These are phyloP conservation scores for Sylvia atricapilla DNA, from an alignment of 2,113 vertebrate species.

Conservation along the genomic window DNA sequence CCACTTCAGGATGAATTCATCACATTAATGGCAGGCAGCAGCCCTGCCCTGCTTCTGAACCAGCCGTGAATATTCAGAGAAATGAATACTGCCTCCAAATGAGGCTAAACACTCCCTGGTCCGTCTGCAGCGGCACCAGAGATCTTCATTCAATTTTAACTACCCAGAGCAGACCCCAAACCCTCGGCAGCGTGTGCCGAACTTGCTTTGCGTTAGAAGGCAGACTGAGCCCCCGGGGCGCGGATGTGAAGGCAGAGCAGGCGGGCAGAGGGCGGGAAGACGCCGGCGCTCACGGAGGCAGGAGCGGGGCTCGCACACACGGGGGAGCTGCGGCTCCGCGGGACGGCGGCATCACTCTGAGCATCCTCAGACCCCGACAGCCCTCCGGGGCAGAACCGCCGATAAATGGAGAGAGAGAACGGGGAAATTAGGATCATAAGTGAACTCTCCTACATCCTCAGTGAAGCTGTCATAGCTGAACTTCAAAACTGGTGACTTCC, in stretches of 20 bases:
- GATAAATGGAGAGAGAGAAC: background rate
- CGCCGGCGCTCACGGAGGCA: fast-evolving
- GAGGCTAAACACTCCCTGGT: background rate
- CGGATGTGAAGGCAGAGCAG: fast-evolving
- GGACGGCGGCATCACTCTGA: background rate
- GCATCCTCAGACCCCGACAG: fast-evolving
- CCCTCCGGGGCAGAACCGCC: fast-evolving
- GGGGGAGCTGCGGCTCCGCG: constrained; percentile 33
- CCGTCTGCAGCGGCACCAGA: background rate
- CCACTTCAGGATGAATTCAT: background rate
- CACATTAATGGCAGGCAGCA: background rate
- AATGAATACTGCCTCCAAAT: background rate
- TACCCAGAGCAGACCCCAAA: background rate
- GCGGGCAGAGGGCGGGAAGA: fast-evolving
- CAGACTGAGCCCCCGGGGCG: fast-evolving
- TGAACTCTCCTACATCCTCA: background rate
- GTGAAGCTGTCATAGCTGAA: background rate
- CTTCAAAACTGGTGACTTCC: background rate
- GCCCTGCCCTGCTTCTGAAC: background rate
- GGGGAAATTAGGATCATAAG: fast-evolving
- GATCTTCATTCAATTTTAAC: background rate
- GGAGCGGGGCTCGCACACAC: background rate
- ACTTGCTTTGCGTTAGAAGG: fast-evolving
- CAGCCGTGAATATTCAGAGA: background rate
- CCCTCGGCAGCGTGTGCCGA: background rate